Conservation (phyloP, 53 echinoderm and acorn worm genomes). For the Temnopleurus reevesii region DNA sequence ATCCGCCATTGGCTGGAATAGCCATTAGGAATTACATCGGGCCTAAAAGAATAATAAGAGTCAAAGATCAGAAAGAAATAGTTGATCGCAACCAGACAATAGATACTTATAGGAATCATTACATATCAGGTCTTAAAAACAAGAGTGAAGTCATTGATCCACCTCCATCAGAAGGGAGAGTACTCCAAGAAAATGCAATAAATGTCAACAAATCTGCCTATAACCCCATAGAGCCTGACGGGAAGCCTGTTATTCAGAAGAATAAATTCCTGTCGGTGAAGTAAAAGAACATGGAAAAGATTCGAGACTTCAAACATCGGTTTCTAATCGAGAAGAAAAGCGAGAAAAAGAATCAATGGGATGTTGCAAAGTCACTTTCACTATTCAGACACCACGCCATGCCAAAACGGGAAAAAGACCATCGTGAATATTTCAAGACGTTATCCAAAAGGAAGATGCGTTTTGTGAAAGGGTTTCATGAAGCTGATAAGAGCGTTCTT, state of each 20-base stretch:
- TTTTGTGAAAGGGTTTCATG: not conserved
- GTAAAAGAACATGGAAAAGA: not conserved
- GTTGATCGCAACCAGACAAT: too few species aligned
- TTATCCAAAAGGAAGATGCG: not conserved
- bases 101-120: too few species aligned
- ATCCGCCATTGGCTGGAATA: too few species aligned
- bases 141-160: too few species aligned
- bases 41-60: too few species aligned
- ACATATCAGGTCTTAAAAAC: too few species aligned
- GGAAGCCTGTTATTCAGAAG: not conserved
- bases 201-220: too few species aligned
- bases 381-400: not conserved
- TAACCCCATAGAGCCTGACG: not conserved
- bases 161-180: too few species aligned
- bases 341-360: not conserved
- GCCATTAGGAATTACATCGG: too few species aligned
- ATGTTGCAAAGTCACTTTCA: not conserved
- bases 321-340: not conserved
- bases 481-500: conserved; percentile 2
- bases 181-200: too few species aligned
- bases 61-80: too few species aligned
- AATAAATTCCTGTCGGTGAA: conserved; percentile 13
- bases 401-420: not conserved
- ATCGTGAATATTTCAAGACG: not conserved
- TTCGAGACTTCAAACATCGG: not conserved